These are phyloP conservation scores for Heterochromis multidens DNA, from an alignment of 2,113 vertebrate genomes.

Conservation along the genomic window DNA sequence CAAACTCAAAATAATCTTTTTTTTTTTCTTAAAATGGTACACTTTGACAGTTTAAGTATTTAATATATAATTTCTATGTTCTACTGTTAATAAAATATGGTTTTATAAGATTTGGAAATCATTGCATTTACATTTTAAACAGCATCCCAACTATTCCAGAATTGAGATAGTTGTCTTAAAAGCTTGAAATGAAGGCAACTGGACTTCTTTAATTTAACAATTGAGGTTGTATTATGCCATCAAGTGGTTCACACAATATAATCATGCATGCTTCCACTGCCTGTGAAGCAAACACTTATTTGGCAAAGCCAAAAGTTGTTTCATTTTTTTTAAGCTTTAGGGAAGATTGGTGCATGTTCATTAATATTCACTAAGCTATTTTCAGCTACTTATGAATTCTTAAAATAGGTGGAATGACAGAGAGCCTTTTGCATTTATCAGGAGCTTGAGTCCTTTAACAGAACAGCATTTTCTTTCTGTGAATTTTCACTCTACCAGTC, in stretches of 20 bases:
- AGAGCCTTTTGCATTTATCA: not conserved
- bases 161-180: no score
- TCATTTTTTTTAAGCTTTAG: not conserved
- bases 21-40: no score
- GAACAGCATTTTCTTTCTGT: not conserved
- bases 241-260: not conserved
- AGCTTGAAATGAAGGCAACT: no score
- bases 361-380: not conserved
- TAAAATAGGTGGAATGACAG: not conserved
- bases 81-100: no score
- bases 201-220: no score
- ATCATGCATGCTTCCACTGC: not conserved
- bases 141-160: not conserved
- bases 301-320: not conserved
- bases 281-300: no score
- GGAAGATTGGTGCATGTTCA: not conserved
- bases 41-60: no score
- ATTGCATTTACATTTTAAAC: not conserved
- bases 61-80: no score
- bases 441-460: not conserved
- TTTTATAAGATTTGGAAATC: no score
- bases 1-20: no score
- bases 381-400: not conserved
- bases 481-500: not conserved
- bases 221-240: not conserved